Conservation (phyloP, 2,797 vertebrate genomes). For the Lutjanus campechanus region DNA sequence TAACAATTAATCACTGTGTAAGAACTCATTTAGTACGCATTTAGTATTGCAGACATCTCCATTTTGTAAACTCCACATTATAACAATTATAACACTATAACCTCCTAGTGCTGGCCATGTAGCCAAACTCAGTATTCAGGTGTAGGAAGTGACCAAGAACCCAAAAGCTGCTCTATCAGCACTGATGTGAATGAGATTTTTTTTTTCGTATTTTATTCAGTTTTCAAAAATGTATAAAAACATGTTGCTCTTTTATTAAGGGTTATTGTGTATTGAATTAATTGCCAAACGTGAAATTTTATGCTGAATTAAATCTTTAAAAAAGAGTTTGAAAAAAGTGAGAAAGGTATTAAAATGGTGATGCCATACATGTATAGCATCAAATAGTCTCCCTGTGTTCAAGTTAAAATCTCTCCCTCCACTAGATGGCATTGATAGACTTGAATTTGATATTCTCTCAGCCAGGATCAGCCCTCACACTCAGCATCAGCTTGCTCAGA, state of each 20-base stretch:
- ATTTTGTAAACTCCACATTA: neutral
- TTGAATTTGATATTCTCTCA: slow-evolving; percentile 44
- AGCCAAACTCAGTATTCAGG: neutral
- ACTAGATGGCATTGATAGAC: slow-evolving; percentile 82
- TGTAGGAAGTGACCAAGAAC: neutral
- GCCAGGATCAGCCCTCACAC: slow-evolving; percentile 5
- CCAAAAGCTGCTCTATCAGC: neutral
- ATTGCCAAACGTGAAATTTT: neutral
- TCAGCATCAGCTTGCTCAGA: slow-evolving; percentile 7
- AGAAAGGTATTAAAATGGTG: neutral
- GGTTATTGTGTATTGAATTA: neutral
- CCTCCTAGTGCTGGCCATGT: neutral
- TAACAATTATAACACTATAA: neutral
- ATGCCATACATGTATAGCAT: neutral
- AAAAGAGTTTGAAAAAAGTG: neutral
- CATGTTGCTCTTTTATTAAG: no score
- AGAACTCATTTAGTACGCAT: no score
- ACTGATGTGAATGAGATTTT: no score
- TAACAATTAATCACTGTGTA: neutral
- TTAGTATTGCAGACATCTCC: no score
- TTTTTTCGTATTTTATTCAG: neutral
- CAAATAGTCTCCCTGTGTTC: neutral
- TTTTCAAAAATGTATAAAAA: neutral
- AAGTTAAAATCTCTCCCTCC: slow-evolving; percentile 37
- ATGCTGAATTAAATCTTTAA: neutral